Percentiles rank a stretch among this genome's conserved stretches.
These are phyloP conservation scores for Papilio glaucus DNA, from an alignment of 1,140 invertebrate species.

Conservation along the genomic window DNA sequence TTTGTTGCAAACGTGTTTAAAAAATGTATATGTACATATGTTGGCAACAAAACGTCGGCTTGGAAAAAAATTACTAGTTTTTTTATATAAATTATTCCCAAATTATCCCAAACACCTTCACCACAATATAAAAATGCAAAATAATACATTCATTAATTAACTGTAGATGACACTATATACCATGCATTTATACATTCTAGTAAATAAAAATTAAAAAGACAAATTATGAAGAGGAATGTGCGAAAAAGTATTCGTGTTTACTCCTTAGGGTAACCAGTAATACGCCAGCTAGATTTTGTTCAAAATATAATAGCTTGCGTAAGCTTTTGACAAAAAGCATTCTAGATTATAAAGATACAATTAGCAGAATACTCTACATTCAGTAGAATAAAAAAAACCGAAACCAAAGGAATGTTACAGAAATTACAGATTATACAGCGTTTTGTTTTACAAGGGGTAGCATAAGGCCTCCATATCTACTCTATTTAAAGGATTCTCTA, in stretches of 20 bases:
- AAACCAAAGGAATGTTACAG: conserved; percentile 25
- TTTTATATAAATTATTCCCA: background rate
- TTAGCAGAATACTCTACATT: conserved; percentile 14
- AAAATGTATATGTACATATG: no score
- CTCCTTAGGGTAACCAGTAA: conserved; percentile 31
- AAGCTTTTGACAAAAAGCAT: conserved; percentile 16
- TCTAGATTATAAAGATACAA: background rate
- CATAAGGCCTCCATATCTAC: conserved; percentile 28
- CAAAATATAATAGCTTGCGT: conserved; percentile 29
- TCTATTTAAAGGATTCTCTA: conserved; percentile 20
- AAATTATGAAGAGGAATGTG: conserved; percentile 70
- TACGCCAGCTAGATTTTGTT: conserved; percentile 33
- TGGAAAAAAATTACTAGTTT: background rate
- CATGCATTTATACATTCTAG: conserved; percentile 8
- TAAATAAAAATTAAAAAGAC: background rate
- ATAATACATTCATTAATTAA: background rate
- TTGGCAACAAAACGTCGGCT: no score
- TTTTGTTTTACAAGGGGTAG: background rate
- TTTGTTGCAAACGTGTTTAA: background rate
- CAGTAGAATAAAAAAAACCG: conserved; percentile 7
- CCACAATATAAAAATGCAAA: background rate
- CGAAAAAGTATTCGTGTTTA: conserved; percentile 67
- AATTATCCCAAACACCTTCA: background rate
- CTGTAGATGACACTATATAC: background rate
- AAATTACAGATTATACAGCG: conserved; percentile 9